A percentile compares a stretch with the other conserved stretches of the same genome.
phyloP scores from a whole-genome alignment of 2,797 vertebrate species.

The Chanos chanos region DNA sequence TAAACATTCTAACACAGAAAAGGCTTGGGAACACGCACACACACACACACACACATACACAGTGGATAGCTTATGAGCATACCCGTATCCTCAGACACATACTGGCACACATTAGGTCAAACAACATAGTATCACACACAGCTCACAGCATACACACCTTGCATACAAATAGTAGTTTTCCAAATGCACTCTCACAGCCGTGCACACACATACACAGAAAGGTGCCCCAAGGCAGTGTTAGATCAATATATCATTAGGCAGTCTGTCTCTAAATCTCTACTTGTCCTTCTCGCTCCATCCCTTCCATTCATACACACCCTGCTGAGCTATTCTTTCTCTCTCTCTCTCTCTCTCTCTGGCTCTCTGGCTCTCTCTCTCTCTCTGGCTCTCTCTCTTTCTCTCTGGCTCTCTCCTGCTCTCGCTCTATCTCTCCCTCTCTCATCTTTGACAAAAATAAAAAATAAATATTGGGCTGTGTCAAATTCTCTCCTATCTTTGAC shows the following conservation, averaged over 20 bases:
- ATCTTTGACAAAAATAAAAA: too few species aligned
- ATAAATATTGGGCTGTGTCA: too few species aligned
- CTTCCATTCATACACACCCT: slow-evolving; percentile 2
- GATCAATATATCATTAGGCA: slow-evolving; percentile 39
- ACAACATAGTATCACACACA: not conserved
- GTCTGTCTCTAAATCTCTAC: not conserved
- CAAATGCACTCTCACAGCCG: not conserved
- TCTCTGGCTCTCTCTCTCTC: too few species aligned
- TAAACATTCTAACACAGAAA: too few species aligned
- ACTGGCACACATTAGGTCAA: not conserved
- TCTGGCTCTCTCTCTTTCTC: too few species aligned
- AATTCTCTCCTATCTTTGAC: not conserved
- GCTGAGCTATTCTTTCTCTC: not conserved
- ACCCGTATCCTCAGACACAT: too few species aligned
- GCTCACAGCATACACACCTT: slow-evolving; percentile 4
- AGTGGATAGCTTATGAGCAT: too few species aligned
- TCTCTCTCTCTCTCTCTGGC: too few species aligned
- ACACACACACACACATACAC: too few species aligned
- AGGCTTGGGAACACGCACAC: too few species aligned
- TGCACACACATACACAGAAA: not conserved
- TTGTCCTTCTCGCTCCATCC: slow-evolving; percentile 4
- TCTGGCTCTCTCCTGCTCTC: too few species aligned
- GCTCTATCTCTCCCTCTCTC: too few species aligned
- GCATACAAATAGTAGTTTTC: slow-evolving; percentile 13
- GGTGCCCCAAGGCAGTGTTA: slow-evolving; percentile 17